These are phyloP conservation scores for Lamproptera curius DNA, from an alignment of 2,888 invertebrate genomes.

Conservation along the genomic window DNA sequence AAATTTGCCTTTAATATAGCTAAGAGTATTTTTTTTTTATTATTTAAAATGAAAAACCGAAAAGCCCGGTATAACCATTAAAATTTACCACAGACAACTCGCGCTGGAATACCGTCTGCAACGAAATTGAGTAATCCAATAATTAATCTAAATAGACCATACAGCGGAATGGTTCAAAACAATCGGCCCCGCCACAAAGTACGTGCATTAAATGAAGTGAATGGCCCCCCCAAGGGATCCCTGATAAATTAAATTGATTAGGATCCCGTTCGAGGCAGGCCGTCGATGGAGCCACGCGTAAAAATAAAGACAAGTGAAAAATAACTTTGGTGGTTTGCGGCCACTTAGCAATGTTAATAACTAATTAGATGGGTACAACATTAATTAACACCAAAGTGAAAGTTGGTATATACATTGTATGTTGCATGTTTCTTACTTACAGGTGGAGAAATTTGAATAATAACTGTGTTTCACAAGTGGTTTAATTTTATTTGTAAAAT, in stretches of 20 bases:
- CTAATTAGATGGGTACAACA: too few species aligned
- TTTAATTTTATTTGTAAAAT: too few species aligned
- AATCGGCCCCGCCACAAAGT: constrained; percentile 77
- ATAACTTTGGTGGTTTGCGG: constrained; percentile 51
- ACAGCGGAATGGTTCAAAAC: constrained; percentile 78
- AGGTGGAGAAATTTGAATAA: too few species aligned
- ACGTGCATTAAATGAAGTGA: constrained; percentile 79
- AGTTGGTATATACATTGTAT: too few species aligned
- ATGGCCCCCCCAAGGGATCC: constrained; percentile 75
- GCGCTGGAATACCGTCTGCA: constrained; percentile 48
- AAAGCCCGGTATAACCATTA: too few species aligned
- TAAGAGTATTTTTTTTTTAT: too few species aligned
- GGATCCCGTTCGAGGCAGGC: constrained; percentile 72
- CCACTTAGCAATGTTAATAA: constrained; percentile 33
- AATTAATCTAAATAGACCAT: constrained; percentile 78
- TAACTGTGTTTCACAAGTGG: too few species aligned
- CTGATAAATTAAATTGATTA: constrained; percentile 79
- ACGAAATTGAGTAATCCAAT: constrained; percentile 77
- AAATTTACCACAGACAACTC: too few species aligned
- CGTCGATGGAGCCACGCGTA: constrained; percentile 63
- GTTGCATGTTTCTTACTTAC: too few species aligned
- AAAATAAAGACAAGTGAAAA: constrained; percentile 73
- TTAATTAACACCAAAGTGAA: constrained; percentile 22
- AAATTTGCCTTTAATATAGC: too few species aligned
- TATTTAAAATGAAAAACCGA: too few species aligned